A percentile compares a stretch with the other conserved stretches of the same genome.
phyloP scores from a whole-genome alignment of 1,140 invertebrate genomes.

The Papilio helenus region DNA sequence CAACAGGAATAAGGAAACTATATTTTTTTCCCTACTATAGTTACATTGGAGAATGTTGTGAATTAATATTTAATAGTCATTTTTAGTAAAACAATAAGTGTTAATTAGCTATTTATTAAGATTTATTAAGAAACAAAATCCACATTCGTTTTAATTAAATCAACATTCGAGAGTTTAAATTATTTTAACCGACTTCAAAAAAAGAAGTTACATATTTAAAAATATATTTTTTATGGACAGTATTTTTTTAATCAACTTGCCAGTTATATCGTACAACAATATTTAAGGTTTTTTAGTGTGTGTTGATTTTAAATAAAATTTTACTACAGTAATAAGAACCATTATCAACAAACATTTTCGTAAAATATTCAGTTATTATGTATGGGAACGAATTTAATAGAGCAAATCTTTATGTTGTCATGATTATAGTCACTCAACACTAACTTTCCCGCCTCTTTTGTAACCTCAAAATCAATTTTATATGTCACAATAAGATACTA shows the following conservation, averaged over 20 bases:
- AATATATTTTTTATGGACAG: not conserved
- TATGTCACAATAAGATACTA: not conserved
- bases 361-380: not conserved
- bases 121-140: not conserved
- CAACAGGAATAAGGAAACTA: not conserved
- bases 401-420: not conserved
- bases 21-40: not conserved
- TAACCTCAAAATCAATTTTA: not conserved
- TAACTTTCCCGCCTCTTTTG: not conserved
- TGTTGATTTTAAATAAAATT: too few relatives aligned
- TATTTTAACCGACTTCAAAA: constrained; percentile 19
- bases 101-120: not conserved
- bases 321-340: too few relatives aligned
- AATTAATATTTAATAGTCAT: constrained; percentile 17
- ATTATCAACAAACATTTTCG: too few relatives aligned
- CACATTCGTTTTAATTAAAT: constrained; percentile 11
- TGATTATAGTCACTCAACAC: not conserved
- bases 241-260: not conserved
- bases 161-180: constrained; percentile 34
- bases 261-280: not conserved
- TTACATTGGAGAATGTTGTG: constrained; percentile 8
- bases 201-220: not conserved
- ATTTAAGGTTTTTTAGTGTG: not conserved
- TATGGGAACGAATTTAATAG: not conserved
- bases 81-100: not conserved